phyloP scores from a whole-genome alignment of 2,113 vertebrate species.

The Prionailurus bengalensis region DNA sequence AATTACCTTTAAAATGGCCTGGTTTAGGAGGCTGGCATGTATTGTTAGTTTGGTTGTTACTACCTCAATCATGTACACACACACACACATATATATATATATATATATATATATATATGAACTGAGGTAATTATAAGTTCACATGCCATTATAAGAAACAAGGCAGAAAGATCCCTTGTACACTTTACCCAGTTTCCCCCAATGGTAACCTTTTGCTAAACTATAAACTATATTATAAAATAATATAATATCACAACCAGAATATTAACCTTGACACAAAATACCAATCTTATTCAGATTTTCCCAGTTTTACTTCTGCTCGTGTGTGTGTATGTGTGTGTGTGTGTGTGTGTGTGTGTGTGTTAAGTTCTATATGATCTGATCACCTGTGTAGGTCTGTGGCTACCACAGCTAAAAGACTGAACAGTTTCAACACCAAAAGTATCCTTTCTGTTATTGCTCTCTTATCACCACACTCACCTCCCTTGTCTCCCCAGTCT shows the following conservation, averaged over 20 bases:
- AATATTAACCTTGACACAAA: neutral
- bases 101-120: neutral
- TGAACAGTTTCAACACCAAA: neutral
- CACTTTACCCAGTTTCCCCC: neutral
- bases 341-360: neutral
- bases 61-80: neutral
- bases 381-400: neutral
- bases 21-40: neutral
- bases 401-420: neutral
- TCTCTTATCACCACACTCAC: neutral
- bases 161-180: neutral
- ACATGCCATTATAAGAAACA: neutral
- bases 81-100: too few species aligned
- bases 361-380: neutral
- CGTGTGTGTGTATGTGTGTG: neutral
- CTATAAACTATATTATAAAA: neutral
- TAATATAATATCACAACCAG: neutral
- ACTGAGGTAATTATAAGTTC: neutral
- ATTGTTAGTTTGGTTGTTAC: neutral
- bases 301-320: neutral
- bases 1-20: neutral
- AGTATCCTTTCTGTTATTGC: neutral
- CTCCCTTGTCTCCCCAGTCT: neutral
- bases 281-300: neutral
- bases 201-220: neutral